Conservation (phyloP, 2,797 vertebrate species). For the Taeniopygia guttata region DNA sequence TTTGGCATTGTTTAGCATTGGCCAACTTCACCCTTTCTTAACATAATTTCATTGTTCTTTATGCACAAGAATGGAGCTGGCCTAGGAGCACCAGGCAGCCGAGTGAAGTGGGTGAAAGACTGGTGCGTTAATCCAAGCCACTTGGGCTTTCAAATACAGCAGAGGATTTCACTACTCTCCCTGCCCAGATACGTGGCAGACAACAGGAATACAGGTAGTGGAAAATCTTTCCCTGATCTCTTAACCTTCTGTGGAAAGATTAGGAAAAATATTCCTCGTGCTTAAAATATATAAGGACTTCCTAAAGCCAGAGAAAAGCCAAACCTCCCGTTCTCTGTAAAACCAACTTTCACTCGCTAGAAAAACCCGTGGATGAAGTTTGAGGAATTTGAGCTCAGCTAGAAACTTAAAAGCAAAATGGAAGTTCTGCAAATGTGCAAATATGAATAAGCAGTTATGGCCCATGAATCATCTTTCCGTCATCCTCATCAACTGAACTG, state of each 20-base stretch:
- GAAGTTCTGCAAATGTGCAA: not conserved
- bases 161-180: not conserved
- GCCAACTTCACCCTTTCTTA: not conserved
- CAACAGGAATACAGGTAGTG: not conserved
- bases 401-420: not conserved
- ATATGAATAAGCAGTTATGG: not conserved
- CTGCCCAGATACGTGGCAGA: not conserved
- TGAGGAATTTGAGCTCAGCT: not conserved
- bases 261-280: not conserved
- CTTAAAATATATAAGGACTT: not conserved
- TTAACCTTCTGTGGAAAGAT: not conserved
- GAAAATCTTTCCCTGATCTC: not conserved
- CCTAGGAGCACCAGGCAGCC: not conserved
- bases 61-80: not conserved
- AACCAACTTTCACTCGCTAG: not conserved
- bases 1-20: not conserved
- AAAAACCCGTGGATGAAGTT: not conserved
- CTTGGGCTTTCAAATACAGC: not conserved
- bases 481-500: not conserved
- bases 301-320: not conserved
- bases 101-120: not conserved
- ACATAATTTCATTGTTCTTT: not conserved
- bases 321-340: not conserved
- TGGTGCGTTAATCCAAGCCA: not conserved
- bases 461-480: not conserved